A percentile compares a stretch with the other conserved stretches of the same genome.
These are phyloP conservation scores for Cheilosia vulpina DNA, from an alignment of 2,888 invertebrate species.

Conservation along the genomic window DNA sequence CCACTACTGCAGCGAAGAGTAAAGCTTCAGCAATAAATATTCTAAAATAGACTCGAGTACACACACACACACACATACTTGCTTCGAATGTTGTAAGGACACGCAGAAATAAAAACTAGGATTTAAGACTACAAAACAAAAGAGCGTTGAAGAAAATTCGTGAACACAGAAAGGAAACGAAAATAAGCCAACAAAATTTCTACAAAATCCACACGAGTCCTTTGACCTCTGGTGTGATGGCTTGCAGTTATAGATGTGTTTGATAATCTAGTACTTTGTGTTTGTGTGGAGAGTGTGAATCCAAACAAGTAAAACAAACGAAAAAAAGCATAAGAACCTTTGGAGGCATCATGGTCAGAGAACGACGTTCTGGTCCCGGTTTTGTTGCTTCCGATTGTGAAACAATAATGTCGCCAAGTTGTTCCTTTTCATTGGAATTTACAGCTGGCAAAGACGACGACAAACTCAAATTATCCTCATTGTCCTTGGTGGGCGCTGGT, in stretches of 20 bases:
- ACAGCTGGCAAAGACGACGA: constrained; percentile 1
- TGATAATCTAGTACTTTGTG: not conserved
- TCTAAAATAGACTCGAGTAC: constrained; percentile 4
- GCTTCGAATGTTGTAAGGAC: not conserved
- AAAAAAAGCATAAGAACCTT: constrained; percentile 80
- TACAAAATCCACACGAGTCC: constrained; percentile 24
- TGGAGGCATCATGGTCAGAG: constrained; percentile 79
- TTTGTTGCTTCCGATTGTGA: constrained; percentile 79
- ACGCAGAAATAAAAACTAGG: not conserved
- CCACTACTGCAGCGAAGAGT: not conserved
- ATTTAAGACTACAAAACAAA: constrained; percentile 53
- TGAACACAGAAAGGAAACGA: constrained; percentile 28
- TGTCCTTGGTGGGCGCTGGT: constrained; percentile 13
- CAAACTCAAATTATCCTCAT: constrained; percentile 46
- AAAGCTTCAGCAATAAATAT: not conserved
- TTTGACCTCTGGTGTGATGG: not conserved
- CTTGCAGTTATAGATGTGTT: constrained; percentile 13
- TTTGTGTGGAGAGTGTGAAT: constrained; percentile 12
- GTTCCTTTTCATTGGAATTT: constrained; percentile 81
- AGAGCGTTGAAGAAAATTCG: constrained; percentile 23
- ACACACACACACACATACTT: constrained; percentile 18
- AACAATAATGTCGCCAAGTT: constrained; percentile 78
- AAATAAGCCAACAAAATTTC: constrained; percentile 33
- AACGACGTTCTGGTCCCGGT: constrained; percentile 79
- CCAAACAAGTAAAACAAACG: constrained; percentile 31